Conservation (phyloP, 92 coral and sea anemone genomes). For the Hydrozoanthus gracilis region DNA sequence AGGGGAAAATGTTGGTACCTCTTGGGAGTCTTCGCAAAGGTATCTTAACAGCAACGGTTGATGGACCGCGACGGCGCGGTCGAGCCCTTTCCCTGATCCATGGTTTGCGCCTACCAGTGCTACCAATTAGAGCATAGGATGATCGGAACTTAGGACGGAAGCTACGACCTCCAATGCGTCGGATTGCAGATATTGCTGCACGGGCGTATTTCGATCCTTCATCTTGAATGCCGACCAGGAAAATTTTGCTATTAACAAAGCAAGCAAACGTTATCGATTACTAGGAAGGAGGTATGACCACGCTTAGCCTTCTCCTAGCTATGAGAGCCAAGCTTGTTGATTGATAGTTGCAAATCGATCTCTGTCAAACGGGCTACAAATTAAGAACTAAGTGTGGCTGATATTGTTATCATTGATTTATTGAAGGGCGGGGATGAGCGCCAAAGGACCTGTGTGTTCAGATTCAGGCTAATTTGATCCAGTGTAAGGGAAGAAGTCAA, state of each 20-base stretch:
- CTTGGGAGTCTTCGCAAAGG: constrained; percentile 30
- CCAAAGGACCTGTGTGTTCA: too few species aligned
- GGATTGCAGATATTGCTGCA: neutral
- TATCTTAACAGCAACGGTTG: neutral
- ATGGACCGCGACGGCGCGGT: constrained; percentile 23
- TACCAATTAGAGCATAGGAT: constrained; percentile 3
- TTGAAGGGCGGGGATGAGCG: too few species aligned
- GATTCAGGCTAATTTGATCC: too few species aligned
- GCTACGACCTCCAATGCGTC: constrained; percentile 26
- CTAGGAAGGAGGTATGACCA: too few species aligned
- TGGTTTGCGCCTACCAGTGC: constrained; percentile 17
- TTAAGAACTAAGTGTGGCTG: too few species aligned
- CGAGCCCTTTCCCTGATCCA: constrained; percentile 1
- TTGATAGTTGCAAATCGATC: too few species aligned
- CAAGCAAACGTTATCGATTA: too few species aligned
- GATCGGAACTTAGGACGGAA: constrained; percentile 25
- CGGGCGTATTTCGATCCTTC: neutral
- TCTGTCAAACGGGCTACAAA: too few species aligned
- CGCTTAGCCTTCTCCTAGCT: too few species aligned
- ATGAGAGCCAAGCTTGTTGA: too few species aligned
- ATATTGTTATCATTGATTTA: too few species aligned
- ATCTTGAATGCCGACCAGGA: constrained; percentile 32
- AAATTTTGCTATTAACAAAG: constrained; percentile 15
- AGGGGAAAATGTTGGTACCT: neutral
- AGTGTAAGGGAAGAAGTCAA: too few species aligned